These are phyloP conservation scores for Enchytraeus crypticus DNA, from an alignment of 2,888 invertebrate genomes.

Conservation along the genomic window DNA sequence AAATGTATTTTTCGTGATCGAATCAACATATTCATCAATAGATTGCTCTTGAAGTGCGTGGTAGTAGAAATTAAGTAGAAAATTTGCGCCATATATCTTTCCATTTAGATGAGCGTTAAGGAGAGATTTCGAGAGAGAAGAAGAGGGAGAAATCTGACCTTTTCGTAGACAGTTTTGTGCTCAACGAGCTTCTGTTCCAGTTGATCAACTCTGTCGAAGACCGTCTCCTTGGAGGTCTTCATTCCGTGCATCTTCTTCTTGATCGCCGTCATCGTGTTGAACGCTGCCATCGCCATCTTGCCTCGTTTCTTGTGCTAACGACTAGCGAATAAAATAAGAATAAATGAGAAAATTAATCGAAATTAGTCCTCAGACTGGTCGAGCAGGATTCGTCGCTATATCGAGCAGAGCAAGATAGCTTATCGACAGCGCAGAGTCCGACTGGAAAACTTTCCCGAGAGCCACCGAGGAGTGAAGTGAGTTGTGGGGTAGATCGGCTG, in stretches of 20 bases:
- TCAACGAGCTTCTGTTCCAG: conserved; percentile 18
- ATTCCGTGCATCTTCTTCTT: conserved; percentile 21
- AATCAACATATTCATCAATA: too few species aligned
- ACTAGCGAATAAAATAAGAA: too few species aligned
- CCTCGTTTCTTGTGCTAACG: not conserved
- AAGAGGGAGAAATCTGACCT: conserved; percentile 1
- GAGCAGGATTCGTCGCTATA: not conserved
- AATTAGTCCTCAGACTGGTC: not conserved
- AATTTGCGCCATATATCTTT: too few species aligned
- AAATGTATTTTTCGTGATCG: too few species aligned
- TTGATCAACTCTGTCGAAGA: conserved; percentile 14
- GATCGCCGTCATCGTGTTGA: conserved; percentile 20
- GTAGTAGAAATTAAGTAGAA: too few species aligned
- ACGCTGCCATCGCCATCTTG: conserved; percentile 17
- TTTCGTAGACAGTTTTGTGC: conserved; percentile 15
- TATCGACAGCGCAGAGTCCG: not conserved
- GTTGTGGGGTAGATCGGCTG: too few species aligned
- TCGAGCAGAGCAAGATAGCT: not conserved
- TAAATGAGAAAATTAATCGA: too few species aligned
- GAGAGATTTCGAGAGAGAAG: not conserved
- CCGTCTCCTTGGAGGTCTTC: conserved; percentile 14
- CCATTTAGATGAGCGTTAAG: too few species aligned
- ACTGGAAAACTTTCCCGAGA: not conserved
- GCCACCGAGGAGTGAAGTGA: too few species aligned
- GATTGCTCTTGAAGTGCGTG: too few species aligned